Conservation (phyloP, 2,888 invertebrate genomes). For the Oscheius myriophilus region DNA sequence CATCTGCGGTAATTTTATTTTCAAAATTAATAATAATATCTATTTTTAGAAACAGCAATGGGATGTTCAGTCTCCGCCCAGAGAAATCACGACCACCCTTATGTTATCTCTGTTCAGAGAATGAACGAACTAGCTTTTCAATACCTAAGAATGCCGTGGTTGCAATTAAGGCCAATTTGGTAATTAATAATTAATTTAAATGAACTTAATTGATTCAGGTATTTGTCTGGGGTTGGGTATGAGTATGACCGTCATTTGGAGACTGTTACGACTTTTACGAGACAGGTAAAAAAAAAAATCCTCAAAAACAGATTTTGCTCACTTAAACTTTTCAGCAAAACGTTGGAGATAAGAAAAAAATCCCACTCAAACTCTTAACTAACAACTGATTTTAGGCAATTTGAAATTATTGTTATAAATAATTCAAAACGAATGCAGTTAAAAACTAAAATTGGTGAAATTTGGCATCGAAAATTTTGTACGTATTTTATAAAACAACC, state of each 20-base stretch:
- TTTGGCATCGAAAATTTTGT: too few species aligned
- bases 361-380: too few species aligned
- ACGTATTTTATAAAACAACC: too few species aligned
- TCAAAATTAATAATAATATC: constrained; percentile 16
- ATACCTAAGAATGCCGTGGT: constrained; percentile 75
- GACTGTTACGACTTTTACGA: constrained; percentile 62
- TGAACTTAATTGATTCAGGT: constrained; percentile 7
- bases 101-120: constrained; percentile 24
- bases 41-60: constrained; percentile 31
- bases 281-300: constrained; percentile 39
- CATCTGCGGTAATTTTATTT: constrained; percentile 1
- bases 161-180: constrained; percentile 76
- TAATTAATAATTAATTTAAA: constrained; percentile 58
- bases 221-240: constrained; percentile 73
- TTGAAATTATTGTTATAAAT: too few species aligned
- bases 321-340: too few species aligned
- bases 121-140: constrained; percentile 34
- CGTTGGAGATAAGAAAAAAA: too few species aligned
- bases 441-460: too few species aligned
- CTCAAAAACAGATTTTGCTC: too few species aligned
- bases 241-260: constrained; percentile 55
- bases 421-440: too few species aligned
- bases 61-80: constrained; percentile 28
- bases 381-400: too few species aligned
- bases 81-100: constrained; percentile 26